phyloP scores from a whole-genome alignment of 2,113 vertebrate genomes.

The Acrocephalus kingi region DNA sequence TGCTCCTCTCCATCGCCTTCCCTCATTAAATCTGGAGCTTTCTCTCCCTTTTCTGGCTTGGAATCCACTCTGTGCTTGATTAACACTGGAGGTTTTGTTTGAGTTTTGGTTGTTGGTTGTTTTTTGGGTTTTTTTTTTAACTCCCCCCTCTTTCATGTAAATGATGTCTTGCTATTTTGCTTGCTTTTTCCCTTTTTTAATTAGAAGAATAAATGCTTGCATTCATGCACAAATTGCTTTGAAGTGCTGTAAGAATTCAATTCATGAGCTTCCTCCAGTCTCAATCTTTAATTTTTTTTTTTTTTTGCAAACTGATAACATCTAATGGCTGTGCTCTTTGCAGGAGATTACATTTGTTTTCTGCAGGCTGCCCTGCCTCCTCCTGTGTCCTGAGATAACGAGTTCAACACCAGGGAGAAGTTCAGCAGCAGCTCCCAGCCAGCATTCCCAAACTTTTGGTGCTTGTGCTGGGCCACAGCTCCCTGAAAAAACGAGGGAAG shows the following conservation, averaged over 20 bases:
- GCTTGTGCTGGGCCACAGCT: not conserved
- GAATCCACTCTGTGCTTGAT: not conserved
- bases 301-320: not conserved
- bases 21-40: conserved; percentile 27
- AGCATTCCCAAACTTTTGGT: not conserved
- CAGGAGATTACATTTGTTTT: not conserved
- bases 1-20: not conserved
- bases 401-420: not conserved
- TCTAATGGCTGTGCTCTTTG: conserved; percentile 11
- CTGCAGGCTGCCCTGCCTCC: not conserved
- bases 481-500: not conserved
- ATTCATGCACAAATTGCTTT: conserved; percentile 59
- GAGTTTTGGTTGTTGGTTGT: not conserved
- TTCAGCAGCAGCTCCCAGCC: not conserved
- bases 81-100: conserved; percentile 46
- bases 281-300: not conserved
- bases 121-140: not conserved
- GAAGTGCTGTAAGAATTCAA: conserved; percentile 53
- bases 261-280: not conserved
- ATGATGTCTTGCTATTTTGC: conserved; percentile 42
- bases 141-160: conserved; percentile 34
- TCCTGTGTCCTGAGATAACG: not conserved
- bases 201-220: conserved; percentile 52
- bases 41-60: not conserved
- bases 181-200: conserved; percentile 37